These are phyloP conservation scores for Metacarcinus magister DNA, from an alignment of 2,888 invertebrate species.

Conservation along the genomic window DNA sequence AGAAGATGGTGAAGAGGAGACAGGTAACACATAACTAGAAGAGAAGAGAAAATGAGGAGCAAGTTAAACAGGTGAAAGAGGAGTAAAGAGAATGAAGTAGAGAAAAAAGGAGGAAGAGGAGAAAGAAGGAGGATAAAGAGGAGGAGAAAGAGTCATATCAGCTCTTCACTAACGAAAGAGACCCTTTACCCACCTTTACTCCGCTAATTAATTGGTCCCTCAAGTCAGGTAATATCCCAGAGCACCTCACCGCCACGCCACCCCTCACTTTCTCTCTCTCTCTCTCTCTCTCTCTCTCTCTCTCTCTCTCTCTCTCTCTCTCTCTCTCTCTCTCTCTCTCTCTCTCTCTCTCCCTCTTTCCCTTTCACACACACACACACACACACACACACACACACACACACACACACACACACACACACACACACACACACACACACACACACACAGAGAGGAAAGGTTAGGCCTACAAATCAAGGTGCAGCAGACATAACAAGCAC, in stretches of 20 bases:
- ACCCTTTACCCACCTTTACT: neutral
- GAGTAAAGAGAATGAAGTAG: neutral
- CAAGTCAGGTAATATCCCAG: neutral
- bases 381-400: no score
- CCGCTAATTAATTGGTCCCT: neutral
- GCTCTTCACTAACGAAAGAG: neutral
- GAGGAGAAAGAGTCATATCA: neutral
- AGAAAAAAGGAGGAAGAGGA: neutral
- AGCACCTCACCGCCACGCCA: neutral
- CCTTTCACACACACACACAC: no score
- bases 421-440: no score
- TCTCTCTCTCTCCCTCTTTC: no score
- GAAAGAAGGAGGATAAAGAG: neutral
- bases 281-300: no score
- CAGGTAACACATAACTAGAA: neutral
- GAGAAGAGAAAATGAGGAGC: neutral
- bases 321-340: no score
- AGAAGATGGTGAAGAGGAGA: neutral
- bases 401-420: no score
- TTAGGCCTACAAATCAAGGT: no score
- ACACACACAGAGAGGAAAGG: no score
- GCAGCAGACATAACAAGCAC: no score
- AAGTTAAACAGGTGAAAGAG: neutral
- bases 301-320: no score
- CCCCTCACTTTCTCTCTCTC: no score